These are phyloP conservation scores for Actinemys pallida DNA, from an alignment of 2,113 vertebrate species.

Conservation along the genomic window DNA sequence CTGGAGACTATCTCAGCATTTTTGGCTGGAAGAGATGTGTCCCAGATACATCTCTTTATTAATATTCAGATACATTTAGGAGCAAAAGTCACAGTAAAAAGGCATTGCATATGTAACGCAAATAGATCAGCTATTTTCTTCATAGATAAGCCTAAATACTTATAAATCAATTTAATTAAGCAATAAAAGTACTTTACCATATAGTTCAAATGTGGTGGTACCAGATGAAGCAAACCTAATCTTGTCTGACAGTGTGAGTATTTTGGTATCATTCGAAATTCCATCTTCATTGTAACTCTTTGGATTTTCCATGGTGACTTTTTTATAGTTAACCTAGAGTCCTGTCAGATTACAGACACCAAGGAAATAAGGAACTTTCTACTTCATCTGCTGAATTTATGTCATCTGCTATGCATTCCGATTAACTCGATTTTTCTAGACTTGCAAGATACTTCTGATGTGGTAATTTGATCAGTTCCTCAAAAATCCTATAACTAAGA, in stretches of 20 bases:
- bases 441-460: slow-evolving; percentile 51
- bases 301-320: slow-evolving; percentile 54
- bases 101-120: neutral
- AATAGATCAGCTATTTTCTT: neutral
- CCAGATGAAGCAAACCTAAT: slow-evolving; percentile 53
- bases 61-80: neutral
- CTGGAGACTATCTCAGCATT: neutral
- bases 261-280: neutral
- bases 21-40: neutral
- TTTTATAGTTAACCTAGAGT: slow-evolving; percentile 51
- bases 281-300: slow-evolving; percentile 26
- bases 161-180: neutral
- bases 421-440: slow-evolving; percentile 68
- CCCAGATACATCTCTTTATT: neutral
- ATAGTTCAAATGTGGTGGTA: slow-evolving; percentile 74
- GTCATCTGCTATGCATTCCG: slow-evolving; percentile 55
- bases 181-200: slow-evolving; percentile 71
- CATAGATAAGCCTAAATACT: slow-evolving; percentile 4
- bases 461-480: slow-evolving; percentile 66
- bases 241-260: slow-evolving; percentile 37
- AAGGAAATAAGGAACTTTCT: neutral
- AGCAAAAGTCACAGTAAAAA: neutral
- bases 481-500: slow-evolving; percentile 43
- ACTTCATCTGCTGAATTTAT: slow-evolving; percentile 19
- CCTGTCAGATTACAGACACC: slow-evolving; percentile 16